Conservation (phyloP, 1,140 invertebrate species). For the Habropoda laboriosa region DNA sequence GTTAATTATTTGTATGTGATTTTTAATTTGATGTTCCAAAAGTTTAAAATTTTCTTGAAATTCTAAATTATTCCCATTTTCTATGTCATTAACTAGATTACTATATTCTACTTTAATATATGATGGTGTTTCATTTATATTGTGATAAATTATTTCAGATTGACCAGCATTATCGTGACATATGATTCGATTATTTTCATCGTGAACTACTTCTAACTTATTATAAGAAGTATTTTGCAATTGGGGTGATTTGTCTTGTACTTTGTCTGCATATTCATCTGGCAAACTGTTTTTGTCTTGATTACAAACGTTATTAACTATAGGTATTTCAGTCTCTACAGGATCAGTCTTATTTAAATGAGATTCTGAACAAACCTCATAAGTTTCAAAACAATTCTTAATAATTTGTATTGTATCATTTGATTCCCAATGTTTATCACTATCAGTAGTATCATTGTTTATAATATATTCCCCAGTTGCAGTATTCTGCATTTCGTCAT, state of each 20-base stretch:
- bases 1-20: slow-evolving; percentile 18
- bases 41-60: slow-evolving; percentile 29
- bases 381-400: slow-evolving; percentile 57
- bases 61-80: slow-evolving; percentile 12
- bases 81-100: slow-evolving; percentile 44
- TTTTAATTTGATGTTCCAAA: slow-evolving; percentile 21
- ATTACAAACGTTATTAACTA: slow-evolving; percentile 45
- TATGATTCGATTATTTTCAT: slow-evolving; percentile 25
- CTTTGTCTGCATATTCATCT: slow-evolving; percentile 27
- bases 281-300: slow-evolving; percentile 22
- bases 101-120: slow-evolving; percentile 50
- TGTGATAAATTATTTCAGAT: slow-evolving; percentile 45
- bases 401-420: slow-evolving; percentile 43
- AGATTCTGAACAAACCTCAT: slow-evolving; percentile 59
- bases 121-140: slow-evolving; percentile 24
- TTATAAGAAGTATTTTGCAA: slow-evolving; percentile 50
- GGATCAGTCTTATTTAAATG: slow-evolving; percentile 64
- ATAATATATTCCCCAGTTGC: slow-evolving; percentile 48
- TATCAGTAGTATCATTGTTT: slow-evolving; percentile 28
- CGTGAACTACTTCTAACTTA: slow-evolving; percentile 41
- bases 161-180: slow-evolving; percentile 42
- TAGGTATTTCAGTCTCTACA: slow-evolving; percentile 65
- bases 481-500: slow-evolving; percentile 50
- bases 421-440: slow-evolving; percentile 43
- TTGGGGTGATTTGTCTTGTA: slow-evolving; percentile 27